Evolutionary conservation across 2,113 vertebrate genomes (phyloP), one percentile per base, ranked within the genome.

Genomic region (Terrapene triunguis): DNA sequence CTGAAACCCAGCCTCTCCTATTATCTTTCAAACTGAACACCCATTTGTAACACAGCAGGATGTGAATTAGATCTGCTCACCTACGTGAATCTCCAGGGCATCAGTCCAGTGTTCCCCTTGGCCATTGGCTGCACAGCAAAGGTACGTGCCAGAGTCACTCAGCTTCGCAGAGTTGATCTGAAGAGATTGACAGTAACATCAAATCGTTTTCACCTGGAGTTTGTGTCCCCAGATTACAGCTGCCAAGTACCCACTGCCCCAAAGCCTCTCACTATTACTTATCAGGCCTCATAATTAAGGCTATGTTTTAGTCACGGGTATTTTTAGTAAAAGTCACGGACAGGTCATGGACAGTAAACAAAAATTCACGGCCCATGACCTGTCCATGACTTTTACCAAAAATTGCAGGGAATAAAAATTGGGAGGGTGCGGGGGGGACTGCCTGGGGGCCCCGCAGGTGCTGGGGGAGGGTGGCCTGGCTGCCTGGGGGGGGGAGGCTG

Each of bases 41-140:
- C 9, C 5, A 10, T 5, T 2, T 38, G 62, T 81, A 88, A 89
- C 87, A n/a, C 48, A 85, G 72, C 1, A 74, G 48, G 50, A 3
- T 0, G 0, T 4, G 79, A 65, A 54, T 72, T 83, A 88, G 85
- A 32, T 83, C 86, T 80, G 82, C 97, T 97, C 92, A 99, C 99
- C 98, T 19, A 99, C 42, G 32, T 97, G 96, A 89, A 99, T 44
- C n/a, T 99, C 98, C 8, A 98, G 98, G 0, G 98, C 94, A 2
- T 97, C 97, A 76, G 97, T 99, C 99, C 99, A 99, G 16, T 95
- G 97, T 96, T 99, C 99, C 3, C 98, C 97, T 0, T 95, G 93
- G 16, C 94, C 87, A 81, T 99, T 99, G 83, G 98, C 98, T 80
- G 98, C 98, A 17, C 98, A 98, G 95, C 99, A 99, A 76, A 99